phyloP scores from a whole-genome alignment of 2,888 invertebrate genomes.

The Orgyia antiqua region DNA sequence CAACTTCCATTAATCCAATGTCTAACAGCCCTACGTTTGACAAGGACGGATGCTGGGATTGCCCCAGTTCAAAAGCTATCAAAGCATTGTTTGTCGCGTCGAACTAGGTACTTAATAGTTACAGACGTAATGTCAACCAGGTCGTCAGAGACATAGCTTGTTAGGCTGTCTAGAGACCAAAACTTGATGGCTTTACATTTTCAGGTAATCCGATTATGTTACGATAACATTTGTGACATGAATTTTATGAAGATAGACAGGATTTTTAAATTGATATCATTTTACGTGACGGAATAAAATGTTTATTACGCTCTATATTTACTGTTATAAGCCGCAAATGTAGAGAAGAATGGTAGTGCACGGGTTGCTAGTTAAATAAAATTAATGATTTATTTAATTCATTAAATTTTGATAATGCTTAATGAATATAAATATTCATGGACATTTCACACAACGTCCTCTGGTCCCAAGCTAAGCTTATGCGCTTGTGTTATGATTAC shows the following conservation, averaged over 20 bases:
- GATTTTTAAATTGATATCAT: slow-evolving; percentile 7
- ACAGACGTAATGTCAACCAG: slow-evolving; percentile 40
- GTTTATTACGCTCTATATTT: too few species aligned
- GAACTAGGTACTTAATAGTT: slow-evolving; percentile 34
- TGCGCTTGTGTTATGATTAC: too few species aligned
- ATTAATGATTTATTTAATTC: too few species aligned
- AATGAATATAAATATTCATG: too few species aligned
- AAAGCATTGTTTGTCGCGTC: slow-evolving; percentile 63
- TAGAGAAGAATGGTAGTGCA: too few species aligned
- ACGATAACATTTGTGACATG: slow-evolving; percentile 12
- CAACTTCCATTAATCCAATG: slow-evolving; percentile 24
- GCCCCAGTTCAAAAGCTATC: slow-evolving; percentile 63
- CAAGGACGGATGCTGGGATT: slow-evolving; percentile 60
- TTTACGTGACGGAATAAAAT: too few species aligned
- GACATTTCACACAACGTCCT: too few species aligned
- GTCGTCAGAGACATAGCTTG: slow-evolving; percentile 28
- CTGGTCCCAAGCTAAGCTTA: too few species aligned
- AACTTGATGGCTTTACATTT: slow-evolving; percentile 21
- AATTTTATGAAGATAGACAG: slow-evolving; percentile 11
- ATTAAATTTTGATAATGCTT: too few species aligned
- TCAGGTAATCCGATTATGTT: slow-evolving; percentile 22
- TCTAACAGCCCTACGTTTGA: slow-evolving; percentile 42
- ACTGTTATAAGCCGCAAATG: too few species aligned
- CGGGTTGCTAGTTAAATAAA: too few species aligned
- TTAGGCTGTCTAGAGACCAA: slow-evolving; percentile 47